Percentiles rank a stretch among this genome's conserved stretches.
Evolutionary conservation across 2,113 vertebrate species (phyloP).

Genomic region (Penelope pileata): DNA sequence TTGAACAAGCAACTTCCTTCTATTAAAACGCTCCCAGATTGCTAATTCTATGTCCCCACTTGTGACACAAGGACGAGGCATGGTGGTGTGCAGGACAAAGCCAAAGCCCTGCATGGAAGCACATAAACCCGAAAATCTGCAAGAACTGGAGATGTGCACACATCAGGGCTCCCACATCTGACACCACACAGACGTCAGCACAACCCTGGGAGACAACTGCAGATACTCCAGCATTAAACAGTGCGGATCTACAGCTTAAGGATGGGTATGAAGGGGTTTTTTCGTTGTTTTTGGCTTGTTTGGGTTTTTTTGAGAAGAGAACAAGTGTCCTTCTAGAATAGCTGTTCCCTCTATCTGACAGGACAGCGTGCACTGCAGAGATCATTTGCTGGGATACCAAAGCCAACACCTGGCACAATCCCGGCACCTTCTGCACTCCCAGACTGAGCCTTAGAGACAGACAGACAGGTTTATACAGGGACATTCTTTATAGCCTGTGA

Average conservation of each 20-base stretch:
- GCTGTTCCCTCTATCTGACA: not conserved
- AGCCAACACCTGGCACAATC: not conserved
- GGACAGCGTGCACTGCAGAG: accelerated
- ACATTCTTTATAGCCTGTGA: not conserved
- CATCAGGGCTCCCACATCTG: not conserved
- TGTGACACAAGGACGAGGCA: not conserved
- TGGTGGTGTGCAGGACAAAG: not conserved
- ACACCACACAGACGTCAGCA: not conserved
- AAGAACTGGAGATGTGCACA: not conserved
- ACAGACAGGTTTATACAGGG: too few relatives aligned
- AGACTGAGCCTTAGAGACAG: not conserved
- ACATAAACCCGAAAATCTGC: not conserved
- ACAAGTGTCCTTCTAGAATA: not conserved
- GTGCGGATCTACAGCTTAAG: too few relatives aligned
- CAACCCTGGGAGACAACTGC: not conserved
- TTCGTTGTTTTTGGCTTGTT: not conserved
- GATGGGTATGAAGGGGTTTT: too few relatives aligned
- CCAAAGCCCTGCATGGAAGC: not conserved
- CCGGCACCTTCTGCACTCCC: not conserved
- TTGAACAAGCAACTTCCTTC: not conserved
- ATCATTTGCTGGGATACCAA: not conserved
- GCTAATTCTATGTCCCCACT: not conserved
- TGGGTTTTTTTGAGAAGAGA: not conserved
- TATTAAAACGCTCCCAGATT: not conserved
- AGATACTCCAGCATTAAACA: not conserved